Conservation (phyloP, 2,888 invertebrate species). For the Exocentrus adspersus region DNA sequence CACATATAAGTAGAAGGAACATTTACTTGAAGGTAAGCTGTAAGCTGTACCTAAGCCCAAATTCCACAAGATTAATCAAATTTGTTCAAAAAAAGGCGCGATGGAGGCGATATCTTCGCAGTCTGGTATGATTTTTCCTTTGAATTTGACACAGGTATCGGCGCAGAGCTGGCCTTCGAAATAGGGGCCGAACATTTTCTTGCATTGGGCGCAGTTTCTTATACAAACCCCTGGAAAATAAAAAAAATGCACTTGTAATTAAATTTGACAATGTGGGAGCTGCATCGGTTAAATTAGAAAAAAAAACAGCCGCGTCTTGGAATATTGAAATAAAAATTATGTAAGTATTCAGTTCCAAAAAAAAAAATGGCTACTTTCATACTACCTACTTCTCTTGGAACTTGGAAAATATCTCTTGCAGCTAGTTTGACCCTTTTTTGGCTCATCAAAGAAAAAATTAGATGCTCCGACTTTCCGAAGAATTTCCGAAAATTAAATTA, state of each 20-base stretch:
- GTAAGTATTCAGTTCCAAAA: too few species aligned
- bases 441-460: too few species aligned
- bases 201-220: conserved; percentile 89
- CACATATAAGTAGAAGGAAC: neutral
- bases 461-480: too few species aligned
- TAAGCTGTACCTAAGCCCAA: neutral
- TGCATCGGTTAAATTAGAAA: too few species aligned
- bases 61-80: conserved; percentile 58
- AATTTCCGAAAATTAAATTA: too few species aligned
- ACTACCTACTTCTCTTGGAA: too few species aligned
- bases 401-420: too few species aligned
- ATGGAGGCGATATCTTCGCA: conserved; percentile 86
- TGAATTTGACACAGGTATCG: conserved; percentile 83
- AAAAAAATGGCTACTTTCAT: too few species aligned
- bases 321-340: too few species aligned
- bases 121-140: conserved; percentile 85
- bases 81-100: conserved; percentile 78
- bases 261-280: too few species aligned
- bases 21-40: neutral
- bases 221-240: conserved; percentile 73
- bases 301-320: too few species aligned
- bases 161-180: conserved; percentile 89
- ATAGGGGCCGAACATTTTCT: conserved; percentile 87
- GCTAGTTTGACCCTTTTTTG: too few species aligned
- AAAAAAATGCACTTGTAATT: neutral